Base-by-base conservation (phyloP, 2,888 invertebrate genomes). In the Clunio marinus region DNA sequence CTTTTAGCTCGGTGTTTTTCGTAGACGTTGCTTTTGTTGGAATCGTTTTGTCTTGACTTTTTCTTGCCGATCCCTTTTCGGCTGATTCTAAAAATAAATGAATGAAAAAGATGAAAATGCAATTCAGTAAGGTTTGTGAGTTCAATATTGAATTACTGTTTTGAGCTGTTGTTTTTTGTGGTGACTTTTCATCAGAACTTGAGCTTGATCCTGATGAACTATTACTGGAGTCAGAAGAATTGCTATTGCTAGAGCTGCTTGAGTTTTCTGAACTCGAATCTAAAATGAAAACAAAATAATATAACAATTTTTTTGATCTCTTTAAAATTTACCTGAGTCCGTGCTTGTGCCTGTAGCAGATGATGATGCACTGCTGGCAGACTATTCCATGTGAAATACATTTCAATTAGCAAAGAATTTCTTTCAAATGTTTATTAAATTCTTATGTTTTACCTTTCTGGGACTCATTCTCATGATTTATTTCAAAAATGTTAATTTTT, bases 341-440 rank as follows among this genome's bases (percentile, higher is more conserved):
- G 45, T 28, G 32, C 55, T 55, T 22, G 51, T 28, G 2, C 57
- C 57, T 2, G 22, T 55, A 7, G 55, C 55, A 55, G 57, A 57
- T 13, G 66, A 55, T 66, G 66, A 66, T 7, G 66, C 45, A 32
- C 60, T 60, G 20, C 62, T 55, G 22, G 55, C 66, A 17, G 66
- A 35, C 66, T 66, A 51, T n/a, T n/a, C n/a, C n/a, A n/a, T n/a
- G n/a, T 32, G 32, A 7, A 32, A 10, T 32, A 59, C 27, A 10
- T 15, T 59, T 7, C 4, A 32, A 32, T 35, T 10, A 22, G 8
- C 0, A 35, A 57, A n/a, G n/a, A n/a, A n/a, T n/a, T n/a, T n/a
- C n/a, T n/a, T 59, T 35, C 32, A 32, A 32, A 7, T 32, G 4
- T 32, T 32, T 4, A 32, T 25, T 28, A 32, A 8, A 10, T 1